These are phyloP conservation scores for Melikaiella ostensackeni DNA, from an alignment of 2,888 invertebrate genomes.

Conservation along the genomic window DNA sequence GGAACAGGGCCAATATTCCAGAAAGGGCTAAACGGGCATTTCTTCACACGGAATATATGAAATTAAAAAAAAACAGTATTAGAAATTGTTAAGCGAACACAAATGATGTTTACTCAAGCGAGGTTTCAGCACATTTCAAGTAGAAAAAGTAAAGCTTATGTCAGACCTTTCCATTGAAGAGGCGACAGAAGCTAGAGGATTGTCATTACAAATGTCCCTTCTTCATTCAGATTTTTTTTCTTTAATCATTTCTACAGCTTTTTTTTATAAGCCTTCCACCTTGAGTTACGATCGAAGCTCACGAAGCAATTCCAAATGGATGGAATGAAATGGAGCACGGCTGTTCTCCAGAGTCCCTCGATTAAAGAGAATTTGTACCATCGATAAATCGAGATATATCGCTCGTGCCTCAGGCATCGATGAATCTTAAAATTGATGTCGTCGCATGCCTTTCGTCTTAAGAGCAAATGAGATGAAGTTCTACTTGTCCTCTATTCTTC, in stretches of 20 bases:
- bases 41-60: no score
- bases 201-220: not conserved
- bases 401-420: conserved; percentile 22
- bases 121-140: not conserved
- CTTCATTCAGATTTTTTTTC: conserved; percentile 28
- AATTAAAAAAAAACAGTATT: not conserved
- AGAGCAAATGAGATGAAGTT: conserved; percentile 37
- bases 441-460: conserved; percentile 17
- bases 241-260: conserved; percentile 21
- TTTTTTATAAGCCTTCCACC: conserved; percentile 49
- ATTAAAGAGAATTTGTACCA: conserved; percentile 17
- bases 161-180: not conserved
- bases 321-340: conserved; percentile 46
- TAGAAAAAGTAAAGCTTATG: conserved; percentile 11
- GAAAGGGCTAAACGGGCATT: no score
- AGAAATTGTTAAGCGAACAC: not conserved
- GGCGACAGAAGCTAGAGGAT: not conserved
- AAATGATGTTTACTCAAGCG: not conserved
- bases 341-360: conserved; percentile 23
- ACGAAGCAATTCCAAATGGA: conserved; percentile 47
- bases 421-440: conserved; percentile 35
- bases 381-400: conserved; percentile 40
- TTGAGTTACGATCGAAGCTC: conserved; percentile 52
- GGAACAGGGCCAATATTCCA: no score
- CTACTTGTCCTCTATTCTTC: conserved; percentile 6